Evolutionary conservation across 2,888 invertebrate genomes (phyloP), one percentile per base, ranked within the genome.

Genomic region (Volucella inanis): DNA sequence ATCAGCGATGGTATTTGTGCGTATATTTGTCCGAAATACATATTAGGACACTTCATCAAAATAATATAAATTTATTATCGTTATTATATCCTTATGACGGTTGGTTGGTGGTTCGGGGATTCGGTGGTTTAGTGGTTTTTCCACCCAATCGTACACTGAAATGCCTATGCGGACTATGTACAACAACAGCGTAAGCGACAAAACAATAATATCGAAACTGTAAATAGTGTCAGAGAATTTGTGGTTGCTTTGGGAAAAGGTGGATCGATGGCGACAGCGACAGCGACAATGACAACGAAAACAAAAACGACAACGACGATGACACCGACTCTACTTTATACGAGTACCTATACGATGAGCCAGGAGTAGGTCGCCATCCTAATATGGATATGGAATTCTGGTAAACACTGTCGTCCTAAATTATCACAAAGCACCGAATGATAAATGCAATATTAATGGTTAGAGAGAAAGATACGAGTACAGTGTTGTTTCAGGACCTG

Each of bases 41-140:
- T 31, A 81, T 85, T 81, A 81, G 81, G 64, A 81, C 85, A 85
- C 85, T 85, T 76, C 85, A 85, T 85, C 85, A 85, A 81, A 85
- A 85, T 81, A 54, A 61, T 72, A 85, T 81, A 85, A 81, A 85
- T 85, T 85, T 85, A 85, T 81, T 81, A 85, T 81, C 59, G 76
- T 72, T 85, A 81, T 85, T 85, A 85, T 81, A 62, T 76, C 76
- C 76, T 62, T 77, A 68, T 85, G 85, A 81, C 72, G 75, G 84
- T 49, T 68, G 62, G 62, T 31, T 64, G 64, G 70, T 57, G 43
- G 75, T 76, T 72, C 68, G 80, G 80, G 72, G 85, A 76, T 80
- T 80, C 57, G 64, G 70, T 57, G 43, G 75, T 76, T 72, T 72
- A 71, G 80, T 76, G 85, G 76, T 80, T 80, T 80, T 76, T 76